Evolutionary conservation across 2,113 vertebrate genomes (phyloP).

Genomic region (Oreochromis aureus): DNA sequence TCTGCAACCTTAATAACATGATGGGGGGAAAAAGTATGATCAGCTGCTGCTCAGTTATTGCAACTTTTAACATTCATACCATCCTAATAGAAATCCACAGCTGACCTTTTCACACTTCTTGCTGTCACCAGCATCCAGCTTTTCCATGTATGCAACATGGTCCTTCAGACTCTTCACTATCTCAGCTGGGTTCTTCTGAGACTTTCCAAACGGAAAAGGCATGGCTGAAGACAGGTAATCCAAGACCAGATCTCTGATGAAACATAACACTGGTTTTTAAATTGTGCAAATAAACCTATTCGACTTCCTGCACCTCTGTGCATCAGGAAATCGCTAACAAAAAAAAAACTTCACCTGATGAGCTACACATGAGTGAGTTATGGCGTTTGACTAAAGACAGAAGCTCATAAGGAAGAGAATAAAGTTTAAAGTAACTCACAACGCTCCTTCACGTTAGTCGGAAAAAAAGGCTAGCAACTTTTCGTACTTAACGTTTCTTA

Average conservation of each 20-base stretch:
- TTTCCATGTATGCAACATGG: conserved; percentile 74
- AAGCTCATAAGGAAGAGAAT: neutral
- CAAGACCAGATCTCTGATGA: neutral
- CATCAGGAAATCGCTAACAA: conserved; percentile 25
- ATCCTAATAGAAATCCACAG: neutral
- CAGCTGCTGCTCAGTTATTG: neutral
- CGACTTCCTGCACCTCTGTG: conserved; percentile 22
- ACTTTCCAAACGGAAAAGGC: conserved; percentile 79
- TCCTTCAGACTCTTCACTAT: conserved; percentile 77
- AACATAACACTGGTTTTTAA: neutral
- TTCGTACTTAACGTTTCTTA: neutral
- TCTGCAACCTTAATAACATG: conserved; percentile 64
- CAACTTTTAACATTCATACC: neutral
- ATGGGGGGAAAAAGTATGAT: neutral
- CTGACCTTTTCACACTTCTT: conserved; percentile 78
- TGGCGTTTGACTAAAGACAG: neutral
- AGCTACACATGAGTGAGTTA: neutral
- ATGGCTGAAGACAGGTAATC: conserved; percentile 52
- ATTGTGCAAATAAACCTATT: neutral
- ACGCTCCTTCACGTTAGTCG: neutral
- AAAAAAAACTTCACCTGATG: neutral
- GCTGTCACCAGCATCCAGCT: conserved; percentile 71
- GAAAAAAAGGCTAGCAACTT: neutral
- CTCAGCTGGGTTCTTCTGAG: conserved; percentile 78
- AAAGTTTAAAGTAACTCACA: neutral